Evolutionary conservation across 2,113 vertebrate species (phyloP), one percentile per base, ranked within the genome.

Genomic region (Rhombomys opimus): DNA sequence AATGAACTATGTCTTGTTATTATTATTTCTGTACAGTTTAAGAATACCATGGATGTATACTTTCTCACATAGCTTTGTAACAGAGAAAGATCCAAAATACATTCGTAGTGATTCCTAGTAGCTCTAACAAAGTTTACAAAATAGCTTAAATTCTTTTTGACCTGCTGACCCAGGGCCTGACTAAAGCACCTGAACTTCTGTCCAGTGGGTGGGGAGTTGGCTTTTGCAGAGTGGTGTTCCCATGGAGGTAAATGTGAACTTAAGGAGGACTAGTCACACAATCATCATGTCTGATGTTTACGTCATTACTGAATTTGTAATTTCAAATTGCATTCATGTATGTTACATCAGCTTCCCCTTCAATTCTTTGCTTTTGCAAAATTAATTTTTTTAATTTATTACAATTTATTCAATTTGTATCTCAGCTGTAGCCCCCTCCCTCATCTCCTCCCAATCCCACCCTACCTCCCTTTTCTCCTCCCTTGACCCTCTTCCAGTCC

Each of bases 181-280:
- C 17, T 77, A 84, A 84, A 35, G 3, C 25, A 20, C 30, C 12
- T 41, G 7, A 75, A 1, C 1, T 0, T 90, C 23, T 90, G 46
- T 15, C 1, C 4, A 18, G 17, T 46, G 0, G n/a, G 10, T 13
- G 6, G 2, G 2, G 17, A 46, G 15, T 38, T 3, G 50, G 5
- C 82, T 46, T 85, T 1, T 50, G 18, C 38, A 78, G 14, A 38
- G 6, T 70, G 10, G 41, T 7, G 41, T 7, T 50, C 0, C 11
- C 91, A 25, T 27, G 4, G 1, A 27, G 30, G 41, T 27, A 65
- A 61, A 80, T 52, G 32, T 76, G 63, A 57, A 54, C 73, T 30
- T 77, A 84, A 61, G 23, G 22, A 20, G 1, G 7, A 68, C 1
- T 27, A 73, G 7, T 1, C 1, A 68, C n/a, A 91, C 0, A 67